Evolutionary conservation across 2,888 invertebrate genomes (phyloP).

Genomic region (Beris morrisii): DNA sequence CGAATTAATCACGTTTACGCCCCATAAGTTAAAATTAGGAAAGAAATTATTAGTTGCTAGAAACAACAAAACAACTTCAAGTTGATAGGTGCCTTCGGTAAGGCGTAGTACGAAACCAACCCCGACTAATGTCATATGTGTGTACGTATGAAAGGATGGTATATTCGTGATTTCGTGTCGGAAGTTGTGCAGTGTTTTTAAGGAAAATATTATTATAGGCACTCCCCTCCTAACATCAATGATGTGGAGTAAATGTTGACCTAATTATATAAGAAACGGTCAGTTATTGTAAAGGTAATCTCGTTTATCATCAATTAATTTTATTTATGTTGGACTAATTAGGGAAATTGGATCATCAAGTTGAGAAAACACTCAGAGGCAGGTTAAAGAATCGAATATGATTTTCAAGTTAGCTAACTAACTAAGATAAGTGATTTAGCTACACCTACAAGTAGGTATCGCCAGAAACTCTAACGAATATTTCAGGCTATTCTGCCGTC

Average conservation of each 20-base stretch:
- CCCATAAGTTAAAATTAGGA: slow-evolving; percentile 19
- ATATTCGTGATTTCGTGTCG: slow-evolving; percentile 23
- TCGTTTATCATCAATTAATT: slow-evolving; percentile 18
- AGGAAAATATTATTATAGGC: slow-evolving; percentile 16
- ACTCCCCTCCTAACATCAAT: slow-evolving; percentile 2
- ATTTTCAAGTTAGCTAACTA: no score
- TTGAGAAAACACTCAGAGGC: no score
- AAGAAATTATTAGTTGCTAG: slow-evolving; percentile 5
- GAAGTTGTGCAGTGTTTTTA: slow-evolving; percentile 14
- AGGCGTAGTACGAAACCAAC: not conserved
- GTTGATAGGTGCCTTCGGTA: not conserved
- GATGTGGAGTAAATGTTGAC: not conserved
- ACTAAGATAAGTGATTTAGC: no score
- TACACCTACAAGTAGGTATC: no score
- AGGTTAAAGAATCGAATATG: no score
- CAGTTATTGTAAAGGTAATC: slow-evolving; percentile 13
- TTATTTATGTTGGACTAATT: slow-evolving; percentile 13
- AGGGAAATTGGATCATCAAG: not conserved
- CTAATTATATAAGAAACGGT: slow-evolving; percentile 7
- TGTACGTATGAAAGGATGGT: slow-evolving; percentile 5
- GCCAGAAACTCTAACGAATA: no score
- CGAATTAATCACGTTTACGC: slow-evolving; percentile 22
- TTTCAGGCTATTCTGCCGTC: no score
- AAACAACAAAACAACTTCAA: not conserved
- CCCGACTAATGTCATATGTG: not conserved